Evolutionary conservation across 2,888 invertebrate species (phyloP), one percentile per base, ranked within the genome.

Genomic region (Sympetrum striolatum): DNA sequence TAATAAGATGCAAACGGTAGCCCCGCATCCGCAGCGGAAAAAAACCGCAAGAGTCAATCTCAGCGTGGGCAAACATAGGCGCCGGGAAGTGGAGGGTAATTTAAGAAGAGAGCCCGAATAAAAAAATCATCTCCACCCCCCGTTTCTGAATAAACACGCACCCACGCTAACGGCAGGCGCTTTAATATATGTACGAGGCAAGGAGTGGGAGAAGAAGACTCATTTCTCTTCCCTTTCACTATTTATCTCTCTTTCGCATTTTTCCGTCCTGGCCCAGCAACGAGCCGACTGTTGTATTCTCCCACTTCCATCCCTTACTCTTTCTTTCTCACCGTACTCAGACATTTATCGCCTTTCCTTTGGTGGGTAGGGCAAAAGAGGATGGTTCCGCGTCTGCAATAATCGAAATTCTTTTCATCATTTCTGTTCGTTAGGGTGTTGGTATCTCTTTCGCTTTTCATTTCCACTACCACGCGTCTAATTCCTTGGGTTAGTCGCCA

Each of bases 41-140:
- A 58, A 86, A 86, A n/a, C 86, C n/a, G 12, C 8, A 60, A 64
- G 86, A 86, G 86, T 86, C 60, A 64, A 60, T 86, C 37, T 22
- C 35, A 15, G 14, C 31, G 31, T 31, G 31, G 2, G 60, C 31
- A 86, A 86, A 37, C 37, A 86, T 37, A 37, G 37, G 60, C 37
- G 60, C 37, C 37, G 86, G 86, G 64, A 86, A 86, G 86, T 35
- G 60, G 60, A 86, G 60, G 35, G 86, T 86, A 86, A 64, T 86
- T 35, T 58, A 37, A 86, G 64, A 64, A 37, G 86, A 60, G 22
- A 86, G 37, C 58, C 58, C 25, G 22, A n/a, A 86, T 64, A 64
- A 37, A 60, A 53, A 86, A 86, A 86, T n/a, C 37, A 58, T 31
- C 25, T 22, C 60, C n/a, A 10, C 64, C 25, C 64, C n/a, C 64